phyloP scores from a whole-genome alignment of 1,140 invertebrate genomes.

The Calycopis cecrops region DNA sequence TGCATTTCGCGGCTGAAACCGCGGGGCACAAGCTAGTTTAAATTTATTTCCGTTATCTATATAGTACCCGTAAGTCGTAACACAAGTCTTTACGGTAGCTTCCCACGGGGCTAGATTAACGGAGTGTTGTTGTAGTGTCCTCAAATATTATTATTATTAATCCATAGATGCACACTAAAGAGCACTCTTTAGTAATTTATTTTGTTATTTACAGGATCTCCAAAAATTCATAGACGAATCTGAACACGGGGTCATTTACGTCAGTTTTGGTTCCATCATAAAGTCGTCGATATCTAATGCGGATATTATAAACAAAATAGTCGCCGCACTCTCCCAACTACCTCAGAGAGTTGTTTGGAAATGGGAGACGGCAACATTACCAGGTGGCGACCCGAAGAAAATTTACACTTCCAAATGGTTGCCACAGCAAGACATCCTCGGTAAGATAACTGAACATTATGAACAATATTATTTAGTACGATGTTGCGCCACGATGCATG shows the following conservation, averaged over 20 bases:
- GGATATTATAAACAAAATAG: constrained; percentile 76
- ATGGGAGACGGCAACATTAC: constrained; percentile 79
- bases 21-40: too few species aligned
- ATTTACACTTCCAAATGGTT: constrained; percentile 80
- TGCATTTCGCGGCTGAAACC: too few species aligned
- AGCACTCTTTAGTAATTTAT: too few species aligned
- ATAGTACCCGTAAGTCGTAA: too few species aligned
- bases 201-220: constrained; percentile 70
- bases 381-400: constrained; percentile 77
- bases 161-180: too few species aligned
- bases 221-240: constrained; percentile 81
- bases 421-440: constrained; percentile 82
- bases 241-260: constrained; percentile 81
- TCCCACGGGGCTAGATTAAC: too few species aligned
- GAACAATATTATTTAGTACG: too few species aligned
- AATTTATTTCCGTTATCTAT: too few species aligned
- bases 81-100: too few species aligned
- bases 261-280: constrained; percentile 83
- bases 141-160: too few species aligned
- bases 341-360: constrained; percentile 82
- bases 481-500: too few species aligned
- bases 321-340: constrained; percentile 76
- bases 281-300: constrained; percentile 76
- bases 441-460: constrained; percentile 63
- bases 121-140: too few species aligned